Evolutionary conservation across 2,888 invertebrate genomes (phyloP), one percentile per base, ranked within the genome.

Genomic region (Pandemis cinnamomeana): DNA sequence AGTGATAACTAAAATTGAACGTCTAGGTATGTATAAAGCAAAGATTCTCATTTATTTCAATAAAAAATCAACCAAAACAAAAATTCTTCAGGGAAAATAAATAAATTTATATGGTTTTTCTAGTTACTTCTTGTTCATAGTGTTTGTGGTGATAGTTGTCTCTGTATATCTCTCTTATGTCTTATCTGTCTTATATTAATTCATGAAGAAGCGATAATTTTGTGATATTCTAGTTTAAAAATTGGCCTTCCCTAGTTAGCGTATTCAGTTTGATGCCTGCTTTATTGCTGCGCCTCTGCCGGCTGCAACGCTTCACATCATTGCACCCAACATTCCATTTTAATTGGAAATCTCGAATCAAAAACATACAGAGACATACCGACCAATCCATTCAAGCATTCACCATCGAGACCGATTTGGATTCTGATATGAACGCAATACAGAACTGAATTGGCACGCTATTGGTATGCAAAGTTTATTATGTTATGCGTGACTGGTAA

Each of bases 191-290:
- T 20, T 20, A 20, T 20, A 20, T 20, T 20, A 20, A 20, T 20
- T 20, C n/a, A n/a, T 20, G 20, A 20, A 20, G 20, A 20, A 20
- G 27, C 27, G 27, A 36, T 36, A 36, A 4, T 36, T 36, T 36
- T 36, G 27, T 36, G 27, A 36, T 36, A 36, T 69, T 72, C 5
- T 58, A 27, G 20, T 20, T 10, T 8, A 11, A n/a, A 62, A 41
- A 62, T n/a, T 20, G 1, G 15, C 67, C 67, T 42, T 7, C 72
- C 63, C 72, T 55, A 42, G 68, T 51, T 51, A 5, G 51, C 41
- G 7, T n/a, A 89, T 87, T 79, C 79, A 80, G 80, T 86, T 85
- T 88, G 90, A 89, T 90, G 91, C 88, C 88, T 87, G 85, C 86
- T 90, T 91, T 92, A 92, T 90, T 90, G 86, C 85, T 82, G 78